Evolutionary conservation across 1,140 invertebrate genomes (phyloP), one percentile per base, ranked within the genome.

Genomic region (Diuraphis noxia): DNA sequence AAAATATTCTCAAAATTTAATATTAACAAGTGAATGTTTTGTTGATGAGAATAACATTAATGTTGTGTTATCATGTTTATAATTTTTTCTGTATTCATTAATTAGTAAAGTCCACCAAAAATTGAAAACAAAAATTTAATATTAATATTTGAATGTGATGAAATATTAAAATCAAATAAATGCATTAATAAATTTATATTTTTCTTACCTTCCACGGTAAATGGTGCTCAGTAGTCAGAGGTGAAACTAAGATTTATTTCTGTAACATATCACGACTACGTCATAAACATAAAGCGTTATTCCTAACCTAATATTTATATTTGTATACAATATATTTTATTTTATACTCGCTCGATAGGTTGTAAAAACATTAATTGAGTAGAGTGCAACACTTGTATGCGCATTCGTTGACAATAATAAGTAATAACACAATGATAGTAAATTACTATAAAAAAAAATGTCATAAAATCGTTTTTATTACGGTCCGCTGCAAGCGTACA

Each of bases 311-410:
- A 46, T 46, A 46, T 46, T 46, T 46, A 46, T 46, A 46, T 17
- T 46, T 46, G 43, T 46, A 46, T 46, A 19, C 9, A 46, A 17
- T 46, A 46, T 2, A 49, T 9, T 43, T 9, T 43, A 43, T 43
- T 49, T 49, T 49, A 21, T 23, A 23, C 46, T 49, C 46, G 2
- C 46, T 21, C 46, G 46, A 21, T 21, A 19, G 63, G 63, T n/a
- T 0, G 21, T 82, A 10, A 25, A 41, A 23, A 43, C 25, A 13
- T 41, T 43, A 5, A 30, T 43, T 43, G 8, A 25, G 40, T 5
- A 84, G 81, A 84, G 81, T 17, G 81, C 81, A 84, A 40, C 81
- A 84, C 81, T 41, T n/a, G 40, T 41, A 38, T 36, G 77, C 40
- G 21, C 7, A 34, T 34, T 10, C 30, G 46, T 46, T 19, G 46